Base-by-base conservation (phyloP, 2,113 vertebrate species). In the Aramus guarauna region DNA sequence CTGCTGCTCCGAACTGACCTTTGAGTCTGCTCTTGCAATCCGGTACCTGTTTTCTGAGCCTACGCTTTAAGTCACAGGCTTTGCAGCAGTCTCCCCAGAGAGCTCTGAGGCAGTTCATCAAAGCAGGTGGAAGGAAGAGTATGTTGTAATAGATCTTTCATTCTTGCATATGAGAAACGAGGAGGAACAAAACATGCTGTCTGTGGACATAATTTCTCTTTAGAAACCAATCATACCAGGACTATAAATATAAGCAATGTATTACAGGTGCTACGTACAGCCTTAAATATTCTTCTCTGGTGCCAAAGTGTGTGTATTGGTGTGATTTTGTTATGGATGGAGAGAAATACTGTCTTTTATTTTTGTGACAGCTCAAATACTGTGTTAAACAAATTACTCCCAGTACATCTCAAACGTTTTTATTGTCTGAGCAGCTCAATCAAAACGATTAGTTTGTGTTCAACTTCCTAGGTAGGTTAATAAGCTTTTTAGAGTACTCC, bases 31-130 rank as follows among this genome's bases (percentile, higher is more conserved):
- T 94, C 87, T 91, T 93, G 91, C 92, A 89, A 94, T 92, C 77
- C 88, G 85, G 83, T 85, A 32, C 90, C 93, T 97, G 75, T 95
- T 95, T 97, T 87, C 74, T 88, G 85, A 87, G 86, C 41, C 85
- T 75, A 32, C 85, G 53, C 60, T 93, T 69, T 84, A 93, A 95
- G 95, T 94, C 90, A 82, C 56, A 84, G 75, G 88, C 93, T 97
- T 96, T 90, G 79, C 82, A 93, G 74, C 53, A 91, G 88, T 74
- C 34, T 96, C 95, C 85, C 87, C 59, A 32, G 91, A 97, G 94
- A 97, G 55, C 95, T 91, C 55, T 78, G 83, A 96, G 79, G 76
- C 96, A 91, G 87, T 74, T 96, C 84, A 92, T 94, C 92, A 97
- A 94, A 96, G 68, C 80, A 69, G 66, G 92, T 91, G 92, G 74